A percentile compares a stretch with the other conserved stretches of the same genome.
These are phyloP conservation scores for Callipepla californica DNA, from an alignment of 2,113 vertebrate species.

Conservation along the genomic window DNA sequence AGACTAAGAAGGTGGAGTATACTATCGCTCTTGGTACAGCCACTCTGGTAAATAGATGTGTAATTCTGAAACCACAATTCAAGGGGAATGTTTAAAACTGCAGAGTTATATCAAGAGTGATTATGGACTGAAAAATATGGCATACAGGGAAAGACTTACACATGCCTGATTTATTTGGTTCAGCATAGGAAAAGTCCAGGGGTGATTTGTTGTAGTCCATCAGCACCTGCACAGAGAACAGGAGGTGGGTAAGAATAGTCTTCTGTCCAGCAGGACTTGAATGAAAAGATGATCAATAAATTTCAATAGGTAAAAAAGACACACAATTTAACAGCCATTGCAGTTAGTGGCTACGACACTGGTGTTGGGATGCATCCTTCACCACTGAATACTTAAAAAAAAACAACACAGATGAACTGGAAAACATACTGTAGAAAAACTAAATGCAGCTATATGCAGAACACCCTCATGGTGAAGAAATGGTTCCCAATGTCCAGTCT, in stretches of 20 bases:
- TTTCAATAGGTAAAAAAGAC: conserved; percentile 3
- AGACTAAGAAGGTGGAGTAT: neutral
- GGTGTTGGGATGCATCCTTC: neutral
- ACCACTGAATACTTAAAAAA: neutral
- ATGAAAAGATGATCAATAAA: conserved; percentile 19
- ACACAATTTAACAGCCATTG: neutral
- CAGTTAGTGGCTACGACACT: neutral
- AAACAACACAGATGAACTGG: neutral
- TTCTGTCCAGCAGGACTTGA: neutral
- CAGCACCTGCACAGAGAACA: neutral
- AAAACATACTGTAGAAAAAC: neutral
- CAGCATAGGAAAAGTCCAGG: neutral
- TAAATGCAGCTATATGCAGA: neutral
- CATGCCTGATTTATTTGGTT: conserved; percentile 24
- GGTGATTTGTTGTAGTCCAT: neutral
- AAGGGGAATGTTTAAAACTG: neutral
- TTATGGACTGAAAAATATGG: neutral
- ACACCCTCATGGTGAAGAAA: neutral
- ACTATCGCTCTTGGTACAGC: neutral
- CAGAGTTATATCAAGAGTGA: neutral
- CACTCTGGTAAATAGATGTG: neutral
- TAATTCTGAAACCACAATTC: neutral
- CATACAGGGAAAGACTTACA: neutral
- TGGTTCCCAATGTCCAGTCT: too few relatives aligned
- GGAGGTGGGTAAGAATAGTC: neutral